These are phyloP conservation scores for Merluccius polli DNA, from an alignment of 2,797 vertebrate genomes.

Conservation along the genomic window DNA sequence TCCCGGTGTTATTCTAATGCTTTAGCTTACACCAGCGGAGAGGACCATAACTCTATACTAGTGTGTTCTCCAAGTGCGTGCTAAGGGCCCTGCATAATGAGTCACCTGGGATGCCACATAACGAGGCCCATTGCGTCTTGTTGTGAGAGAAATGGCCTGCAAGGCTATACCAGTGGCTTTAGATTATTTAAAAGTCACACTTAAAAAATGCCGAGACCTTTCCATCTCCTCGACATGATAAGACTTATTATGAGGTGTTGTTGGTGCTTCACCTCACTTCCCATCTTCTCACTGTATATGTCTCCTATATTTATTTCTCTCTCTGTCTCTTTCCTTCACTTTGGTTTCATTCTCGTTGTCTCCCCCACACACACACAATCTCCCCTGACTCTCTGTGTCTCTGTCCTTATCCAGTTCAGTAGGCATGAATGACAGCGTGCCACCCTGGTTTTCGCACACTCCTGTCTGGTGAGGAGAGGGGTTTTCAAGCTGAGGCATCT, in stretches of 20 bases:
- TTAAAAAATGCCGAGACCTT: slow-evolving; percentile 45
- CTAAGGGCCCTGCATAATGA: slow-evolving; percentile 60
- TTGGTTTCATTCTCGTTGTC: slow-evolving; percentile 5
- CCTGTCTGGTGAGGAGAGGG: slow-evolving; percentile 69
- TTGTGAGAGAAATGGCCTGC: slow-evolving; percentile 23
- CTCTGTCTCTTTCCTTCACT: neutral
- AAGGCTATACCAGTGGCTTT: neutral
- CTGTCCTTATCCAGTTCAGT: slow-evolving; percentile 10
- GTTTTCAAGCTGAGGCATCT: slow-evolving; percentile 72
- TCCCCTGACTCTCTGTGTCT: slow-evolving; percentile 25
- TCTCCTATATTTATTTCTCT: neutral
- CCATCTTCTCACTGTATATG: neutral
- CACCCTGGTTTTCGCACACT: slow-evolving; percentile 70
- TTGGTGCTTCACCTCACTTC: neutral
- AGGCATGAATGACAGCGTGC: slow-evolving; percentile 65
- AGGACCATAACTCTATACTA: slow-evolving; percentile 59
- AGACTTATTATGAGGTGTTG: neutral
- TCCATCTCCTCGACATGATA: slow-evolving; percentile 26
- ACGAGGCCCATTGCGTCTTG: slow-evolving; percentile 59
- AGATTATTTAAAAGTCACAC: slow-evolving; percentile 51
- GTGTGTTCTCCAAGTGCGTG: slow-evolving; percentile 43
- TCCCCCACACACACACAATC: neutral
- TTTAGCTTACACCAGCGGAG: slow-evolving; percentile 49
- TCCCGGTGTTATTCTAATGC: slow-evolving; percentile 63
- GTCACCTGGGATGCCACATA: slow-evolving; percentile 60